These are phyloP conservation scores for Myotis lucifugus DNA, from an alignment of 2,113 vertebrate species.

Conservation along the genomic window DNA sequence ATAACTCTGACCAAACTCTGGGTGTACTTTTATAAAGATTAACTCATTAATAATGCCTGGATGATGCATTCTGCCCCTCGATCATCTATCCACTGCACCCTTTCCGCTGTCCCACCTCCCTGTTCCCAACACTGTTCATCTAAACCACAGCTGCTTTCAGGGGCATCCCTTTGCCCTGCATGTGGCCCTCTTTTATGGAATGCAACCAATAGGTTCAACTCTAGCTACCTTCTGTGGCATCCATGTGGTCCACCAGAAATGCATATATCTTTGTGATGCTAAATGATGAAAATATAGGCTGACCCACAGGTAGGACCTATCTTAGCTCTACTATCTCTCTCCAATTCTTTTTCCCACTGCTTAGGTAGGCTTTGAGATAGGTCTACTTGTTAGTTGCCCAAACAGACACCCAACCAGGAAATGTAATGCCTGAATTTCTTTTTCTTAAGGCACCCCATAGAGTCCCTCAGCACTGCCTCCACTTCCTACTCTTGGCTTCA, in stretches of 20 bases:
- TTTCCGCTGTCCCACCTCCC: background rate
- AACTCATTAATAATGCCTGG: background rate
- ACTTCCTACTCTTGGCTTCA: background rate
- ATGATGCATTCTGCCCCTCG: background rate
- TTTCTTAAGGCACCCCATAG: background rate
- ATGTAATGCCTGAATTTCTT: background rate
- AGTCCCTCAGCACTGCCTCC: background rate
- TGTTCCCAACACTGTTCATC: background rate
- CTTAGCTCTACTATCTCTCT: background rate
- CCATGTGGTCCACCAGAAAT: background rate
- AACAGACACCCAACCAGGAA: background rate
- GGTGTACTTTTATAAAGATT: background rate
- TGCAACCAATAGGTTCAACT: background rate
- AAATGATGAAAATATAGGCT: background rate
- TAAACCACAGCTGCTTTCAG: background rate
- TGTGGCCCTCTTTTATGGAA: background rate
- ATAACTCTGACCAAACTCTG: constrained; percentile 23
- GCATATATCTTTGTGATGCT: background rate
- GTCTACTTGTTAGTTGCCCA: background rate
- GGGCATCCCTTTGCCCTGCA: background rate
- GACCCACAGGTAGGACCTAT: background rate
- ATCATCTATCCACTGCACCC: rapidly evolving
- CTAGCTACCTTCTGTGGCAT: background rate
- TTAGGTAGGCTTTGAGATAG: background rate
- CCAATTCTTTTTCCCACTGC: background rate